Percentiles rank a stretch among this genome's conserved stretches.
phyloP scores from a whole-genome alignment of 2,797 vertebrate species.

The Holocentrus rufus region DNA sequence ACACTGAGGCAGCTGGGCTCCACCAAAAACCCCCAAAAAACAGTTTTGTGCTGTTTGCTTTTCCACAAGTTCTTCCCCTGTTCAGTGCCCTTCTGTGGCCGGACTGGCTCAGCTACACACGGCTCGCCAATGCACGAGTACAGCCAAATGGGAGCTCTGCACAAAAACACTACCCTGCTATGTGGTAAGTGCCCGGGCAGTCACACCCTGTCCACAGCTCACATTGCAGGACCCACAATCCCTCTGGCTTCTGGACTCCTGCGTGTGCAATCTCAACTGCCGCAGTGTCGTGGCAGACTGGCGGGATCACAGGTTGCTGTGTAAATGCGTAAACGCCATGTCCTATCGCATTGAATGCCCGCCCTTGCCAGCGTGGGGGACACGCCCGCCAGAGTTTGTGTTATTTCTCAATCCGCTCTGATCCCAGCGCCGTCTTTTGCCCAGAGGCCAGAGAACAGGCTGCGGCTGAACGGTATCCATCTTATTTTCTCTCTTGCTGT shows the following conservation, averaged over 20 bases:
- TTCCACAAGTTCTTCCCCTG: slow-evolving; percentile 63
- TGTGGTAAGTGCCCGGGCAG: slow-evolving; percentile 69
- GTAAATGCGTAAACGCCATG: slow-evolving; percentile 33
- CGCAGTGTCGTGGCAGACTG: slow-evolving; percentile 34
- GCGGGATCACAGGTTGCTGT: slow-evolving; percentile 31
- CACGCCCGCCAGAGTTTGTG: slow-evolving; percentile 18
- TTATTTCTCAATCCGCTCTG: slow-evolving; percentile 30
- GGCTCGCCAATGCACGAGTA: slow-evolving; percentile 53
- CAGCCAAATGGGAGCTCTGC: slow-evolving; percentile 61
- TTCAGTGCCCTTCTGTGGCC: slow-evolving; percentile 69
- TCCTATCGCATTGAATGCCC: slow-evolving; percentile 36
- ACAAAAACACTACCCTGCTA: slow-evolving; percentile 72
- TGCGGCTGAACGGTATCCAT: not conserved
- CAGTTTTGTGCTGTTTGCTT: slow-evolving; percentile 69
- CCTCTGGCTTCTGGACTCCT: slow-evolving; percentile 24
- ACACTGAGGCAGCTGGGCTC: slow-evolving; percentile 58
- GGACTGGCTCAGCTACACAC: slow-evolving; percentile 60
- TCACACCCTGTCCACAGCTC: slow-evolving; percentile 70
- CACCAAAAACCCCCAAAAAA: slow-evolving; percentile 55
- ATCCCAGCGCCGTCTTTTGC: slow-evolving; percentile 7
- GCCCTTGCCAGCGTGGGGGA: not conserved
- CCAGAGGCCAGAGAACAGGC: slow-evolving; percentile 4
- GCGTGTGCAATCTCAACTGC: slow-evolving; percentile 22
- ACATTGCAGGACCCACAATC: slow-evolving; percentile 51
- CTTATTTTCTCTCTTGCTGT: slow-evolving; percentile 12